A percentile compares a stretch with the other conserved stretches of the same genome.
phyloP scores from a whole-genome alignment of 2,113 vertebrate species.

The Leptobrachium leishanense region DNA sequence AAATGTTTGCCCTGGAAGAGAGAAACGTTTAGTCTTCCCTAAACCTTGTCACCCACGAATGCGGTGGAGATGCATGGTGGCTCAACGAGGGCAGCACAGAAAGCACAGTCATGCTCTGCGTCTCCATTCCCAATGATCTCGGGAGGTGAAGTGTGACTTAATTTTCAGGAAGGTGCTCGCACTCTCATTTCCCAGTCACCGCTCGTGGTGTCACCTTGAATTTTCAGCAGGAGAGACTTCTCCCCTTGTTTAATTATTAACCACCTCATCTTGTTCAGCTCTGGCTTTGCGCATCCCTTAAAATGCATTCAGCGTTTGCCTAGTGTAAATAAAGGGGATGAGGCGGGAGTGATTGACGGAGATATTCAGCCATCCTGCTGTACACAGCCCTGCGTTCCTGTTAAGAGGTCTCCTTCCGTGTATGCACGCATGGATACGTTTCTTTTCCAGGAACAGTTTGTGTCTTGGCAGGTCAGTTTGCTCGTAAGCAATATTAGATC shows the following conservation, averaged over 20 bases:
- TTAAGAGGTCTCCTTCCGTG: slow-evolving; percentile 7
- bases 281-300: neutral
- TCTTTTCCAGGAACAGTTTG: slow-evolving; percentile 22
- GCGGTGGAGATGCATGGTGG: slow-evolving; percentile 20
- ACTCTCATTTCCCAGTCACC: slow-evolving; percentile 23
- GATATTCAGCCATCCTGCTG: neutral
- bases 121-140: slow-evolving; percentile 29
- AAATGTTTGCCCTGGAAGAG: slow-evolving; percentile 31
- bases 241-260: slow-evolving; percentile 36
- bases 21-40: slow-evolving; percentile 34
- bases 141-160: slow-evolving; percentile 45
- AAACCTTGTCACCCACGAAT: slow-evolving; percentile 8
- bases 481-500: slow-evolving; percentile 35
- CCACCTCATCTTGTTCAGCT: slow-evolving; percentile 4
- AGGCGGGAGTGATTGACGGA: slow-evolving; percentile 1
- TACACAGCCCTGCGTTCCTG: neutral
- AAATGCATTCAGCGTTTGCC: neutral
- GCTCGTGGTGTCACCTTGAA: slow-evolving; percentile 39
- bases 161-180: slow-evolving; percentile 43
- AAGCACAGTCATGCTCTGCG: slow-evolving; percentile 22
- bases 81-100: slow-evolving; percentile 19
- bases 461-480: slow-evolving; percentile 21
- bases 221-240: slow-evolving; percentile 7
- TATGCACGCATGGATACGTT: slow-evolving; percentile 4
- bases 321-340: slow-evolving; percentile 17